These are phyloP conservation scores for Hippotragus niger DNA, from an alignment of 2,113 vertebrate species.

Conservation along the genomic window DNA sequence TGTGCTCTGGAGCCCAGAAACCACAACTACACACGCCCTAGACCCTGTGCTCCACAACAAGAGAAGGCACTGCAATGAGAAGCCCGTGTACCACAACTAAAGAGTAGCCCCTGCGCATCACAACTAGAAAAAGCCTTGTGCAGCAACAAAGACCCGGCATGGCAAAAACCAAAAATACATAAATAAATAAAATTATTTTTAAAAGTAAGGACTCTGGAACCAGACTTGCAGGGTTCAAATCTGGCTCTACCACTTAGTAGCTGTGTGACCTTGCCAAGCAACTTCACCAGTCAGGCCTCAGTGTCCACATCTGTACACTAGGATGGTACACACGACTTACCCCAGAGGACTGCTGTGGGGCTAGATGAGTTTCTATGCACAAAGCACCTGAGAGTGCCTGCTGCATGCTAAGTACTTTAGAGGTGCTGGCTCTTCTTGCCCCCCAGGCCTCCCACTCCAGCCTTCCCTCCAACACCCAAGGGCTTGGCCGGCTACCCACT, in stretches of 20 bases:
- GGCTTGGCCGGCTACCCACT: neutral
- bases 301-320: neutral
- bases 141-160: neutral
- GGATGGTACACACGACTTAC: neutral
- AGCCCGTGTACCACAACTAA: neutral
- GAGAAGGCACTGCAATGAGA: neutral
- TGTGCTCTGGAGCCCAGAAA: neutral
- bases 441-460: neutral
- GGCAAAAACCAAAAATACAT: neutral
- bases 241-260: neutral
- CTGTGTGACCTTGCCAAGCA: neutral
- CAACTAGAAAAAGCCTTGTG: neutral
- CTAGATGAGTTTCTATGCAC: neutral
- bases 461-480: neutral
- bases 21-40: neutral
- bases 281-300: neutral
- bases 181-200: neutral
- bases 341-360: neutral
- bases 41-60: neutral
- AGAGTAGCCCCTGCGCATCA: neutral
- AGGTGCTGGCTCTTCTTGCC: neutral
- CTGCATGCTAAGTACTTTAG: accelerated
- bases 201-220: neutral
- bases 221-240: neutral
- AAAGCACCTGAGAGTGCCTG: neutral